Base-by-base conservation (phyloP, 2,113 vertebrate genomes). In the Camelus dromedarius region DNA sequence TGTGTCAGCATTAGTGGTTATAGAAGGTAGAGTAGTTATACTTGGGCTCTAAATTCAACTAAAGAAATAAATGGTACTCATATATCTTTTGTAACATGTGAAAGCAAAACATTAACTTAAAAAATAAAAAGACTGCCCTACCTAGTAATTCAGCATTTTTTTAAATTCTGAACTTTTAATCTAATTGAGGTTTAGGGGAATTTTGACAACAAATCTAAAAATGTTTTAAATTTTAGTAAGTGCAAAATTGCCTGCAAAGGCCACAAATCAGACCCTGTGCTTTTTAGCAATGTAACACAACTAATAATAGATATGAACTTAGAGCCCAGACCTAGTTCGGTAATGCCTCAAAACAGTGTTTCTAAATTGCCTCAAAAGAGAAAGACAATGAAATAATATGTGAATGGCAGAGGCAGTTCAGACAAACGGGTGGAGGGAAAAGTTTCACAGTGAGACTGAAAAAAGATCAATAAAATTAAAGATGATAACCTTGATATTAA, bases 41-140 rank as follows among this genome's bases (percentile, higher is more conserved):
- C 52, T 62, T 90, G 73, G 26, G 52, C n/a, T 66, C 67, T 91
- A 96, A 90, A 95, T 69, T 93, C n/a, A 95, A 70, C 16, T 38
- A 26, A 83, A 60, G 50, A 60, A 90, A 89, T 42, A 95, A 84
- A 64, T 42, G 62, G 52, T 79, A 50, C 11, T 69, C 28, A 35
- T 6, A 20, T 62, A 76, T 54, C 35, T 90, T 56, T 20, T 48
- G 32, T 64, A 95, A 85, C 56, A 81, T 62, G 15, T 76, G 22
- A 91, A 88, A 82, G 42, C 66, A 90, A 94, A 93, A 89, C n/a
- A 6, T 64, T 48, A 75, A 64, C 30, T 24, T 60, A 26, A 66
- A 79, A 86, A 80, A 75, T 46, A 38, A 2, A 30, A 42, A 84
- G 32, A 11, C 56, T 86, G 67, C 35, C 66, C 73, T 93, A 85